A percentile compares a stretch with the other conserved stretches of the same genome.
phyloP scores from a whole-genome alignment of 2,797 vertebrate genomes.

The Neosilurus hyrtlii region DNA sequence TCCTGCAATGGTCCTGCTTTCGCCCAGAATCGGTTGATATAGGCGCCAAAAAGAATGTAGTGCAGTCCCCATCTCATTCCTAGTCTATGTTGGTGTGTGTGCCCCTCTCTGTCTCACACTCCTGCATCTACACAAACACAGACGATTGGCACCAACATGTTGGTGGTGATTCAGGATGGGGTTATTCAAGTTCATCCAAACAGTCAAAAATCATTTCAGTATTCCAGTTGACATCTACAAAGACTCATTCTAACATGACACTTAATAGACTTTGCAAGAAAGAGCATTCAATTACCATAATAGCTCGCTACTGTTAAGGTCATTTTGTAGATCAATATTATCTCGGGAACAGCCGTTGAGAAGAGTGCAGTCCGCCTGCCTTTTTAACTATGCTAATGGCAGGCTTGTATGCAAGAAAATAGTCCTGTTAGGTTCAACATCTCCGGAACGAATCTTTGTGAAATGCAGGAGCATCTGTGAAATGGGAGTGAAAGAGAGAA shows the following conservation, averaged over 20 bases:
- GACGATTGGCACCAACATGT: neutral
- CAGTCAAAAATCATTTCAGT: neutral
- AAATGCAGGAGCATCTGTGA: neutral
- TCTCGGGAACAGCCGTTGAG: conserved; percentile 25
- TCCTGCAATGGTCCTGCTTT: too few relatives aligned
- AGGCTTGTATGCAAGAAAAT: neutral
- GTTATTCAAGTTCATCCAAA: neutral
- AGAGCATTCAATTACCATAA: conserved; percentile 34
- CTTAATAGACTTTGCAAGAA: conserved; percentile 35
- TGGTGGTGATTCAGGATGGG: neutral
- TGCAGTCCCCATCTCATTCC: neutral
- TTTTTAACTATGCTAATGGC: conserved; percentile 27
- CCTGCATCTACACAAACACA: conserved; percentile 1
- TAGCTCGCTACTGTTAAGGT: conserved; percentile 39
- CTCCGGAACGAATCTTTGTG: neutral
- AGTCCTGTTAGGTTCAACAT: neutral
- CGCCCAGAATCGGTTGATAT: too few relatives aligned
- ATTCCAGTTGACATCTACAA: conserved; percentile 15
- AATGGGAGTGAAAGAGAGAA: neutral
- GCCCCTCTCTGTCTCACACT: neutral
- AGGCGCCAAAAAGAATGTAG: neutral
- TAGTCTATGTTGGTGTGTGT: neutral
- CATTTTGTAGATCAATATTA: conserved; percentile 36
- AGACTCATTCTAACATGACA: conserved; percentile 31
- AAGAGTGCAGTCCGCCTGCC: neutral